phyloP scores from a whole-genome alignment of 2,113 vertebrate species.

The Lates calcarifer region DNA sequence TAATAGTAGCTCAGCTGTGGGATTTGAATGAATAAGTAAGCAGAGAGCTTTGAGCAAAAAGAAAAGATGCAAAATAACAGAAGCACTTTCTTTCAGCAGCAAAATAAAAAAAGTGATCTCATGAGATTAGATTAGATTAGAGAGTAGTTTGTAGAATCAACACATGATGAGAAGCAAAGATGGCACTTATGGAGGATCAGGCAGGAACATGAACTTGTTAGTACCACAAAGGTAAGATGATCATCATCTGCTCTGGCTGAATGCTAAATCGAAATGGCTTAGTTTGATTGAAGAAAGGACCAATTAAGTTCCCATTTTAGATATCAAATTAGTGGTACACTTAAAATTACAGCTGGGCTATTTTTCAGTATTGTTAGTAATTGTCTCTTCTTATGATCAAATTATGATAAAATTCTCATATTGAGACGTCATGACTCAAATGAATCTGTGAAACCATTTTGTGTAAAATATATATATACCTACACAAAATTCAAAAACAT shows the following conservation, averaged over 20 bases:
- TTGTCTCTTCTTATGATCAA: neutral
- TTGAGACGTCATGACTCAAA: neutral
- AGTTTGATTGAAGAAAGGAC: neutral
- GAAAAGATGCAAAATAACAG: neutral
- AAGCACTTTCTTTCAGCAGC: neutral
- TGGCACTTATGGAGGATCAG: neutral
- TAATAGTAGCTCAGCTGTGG: constrained; percentile 4
- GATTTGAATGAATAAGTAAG: neutral
- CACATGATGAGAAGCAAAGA: neutral
- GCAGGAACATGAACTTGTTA: neutral
- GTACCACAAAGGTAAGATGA: neutral
- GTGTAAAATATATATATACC: neutral
- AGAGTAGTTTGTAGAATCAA: neutral
- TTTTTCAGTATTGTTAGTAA: neutral
- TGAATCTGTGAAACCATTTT: neutral
- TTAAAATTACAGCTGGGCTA: neutral
- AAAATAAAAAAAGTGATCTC: neutral
- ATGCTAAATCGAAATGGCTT: neutral
- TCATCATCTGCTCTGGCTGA: neutral
- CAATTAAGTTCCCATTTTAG: neutral
- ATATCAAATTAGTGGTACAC: neutral
- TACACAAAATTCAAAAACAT: neutral
- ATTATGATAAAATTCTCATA: neutral
- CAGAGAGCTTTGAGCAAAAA: neutral
- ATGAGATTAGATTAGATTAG: neutral